Evolutionary conservation across 2,113 vertebrate genomes (phyloP).

Genomic region (Chamaea fasciata): DNA sequence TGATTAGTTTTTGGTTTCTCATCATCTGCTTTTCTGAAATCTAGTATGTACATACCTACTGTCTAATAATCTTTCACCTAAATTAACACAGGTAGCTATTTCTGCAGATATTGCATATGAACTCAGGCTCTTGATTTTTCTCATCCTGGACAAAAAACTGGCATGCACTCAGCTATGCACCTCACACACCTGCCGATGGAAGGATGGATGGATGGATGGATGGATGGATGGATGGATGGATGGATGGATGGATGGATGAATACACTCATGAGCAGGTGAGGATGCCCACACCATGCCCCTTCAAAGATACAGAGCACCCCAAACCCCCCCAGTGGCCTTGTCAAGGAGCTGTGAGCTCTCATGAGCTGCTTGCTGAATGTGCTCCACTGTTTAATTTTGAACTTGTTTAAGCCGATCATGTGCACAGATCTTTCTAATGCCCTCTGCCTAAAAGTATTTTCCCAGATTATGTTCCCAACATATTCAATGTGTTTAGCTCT

Average conservation of each 20-base stretch:
- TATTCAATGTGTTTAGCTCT: neutral
- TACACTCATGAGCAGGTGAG: rapidly evolving
- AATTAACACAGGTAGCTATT: neutral
- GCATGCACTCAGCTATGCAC: neutral
- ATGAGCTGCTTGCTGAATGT: neutral
- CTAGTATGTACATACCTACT: neutral
- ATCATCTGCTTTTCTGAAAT: neutral
- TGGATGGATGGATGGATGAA: neutral
- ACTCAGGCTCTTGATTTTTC: neutral
- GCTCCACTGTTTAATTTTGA: neutral
- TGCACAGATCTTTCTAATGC: neutral
- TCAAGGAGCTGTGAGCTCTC: neutral
- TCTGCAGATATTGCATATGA: neutral
- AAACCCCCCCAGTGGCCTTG: neutral
- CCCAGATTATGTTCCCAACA: conserved; percentile 8
- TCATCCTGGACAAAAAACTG: neutral
- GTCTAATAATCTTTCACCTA: neutral
- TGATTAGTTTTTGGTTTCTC: neutral
- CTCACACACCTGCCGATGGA: neutral
- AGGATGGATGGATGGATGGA: neutral
- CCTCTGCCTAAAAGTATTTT: conserved; percentile 26
- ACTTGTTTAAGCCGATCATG: conserved; percentile 32
- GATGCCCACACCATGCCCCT: neutral
- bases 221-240: neutral
- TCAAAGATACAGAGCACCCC: neutral